These are phyloP conservation scores for Neomonachus schauinslandi DNA, from an alignment of 2,113 vertebrate species.

Conservation along the genomic window DNA sequence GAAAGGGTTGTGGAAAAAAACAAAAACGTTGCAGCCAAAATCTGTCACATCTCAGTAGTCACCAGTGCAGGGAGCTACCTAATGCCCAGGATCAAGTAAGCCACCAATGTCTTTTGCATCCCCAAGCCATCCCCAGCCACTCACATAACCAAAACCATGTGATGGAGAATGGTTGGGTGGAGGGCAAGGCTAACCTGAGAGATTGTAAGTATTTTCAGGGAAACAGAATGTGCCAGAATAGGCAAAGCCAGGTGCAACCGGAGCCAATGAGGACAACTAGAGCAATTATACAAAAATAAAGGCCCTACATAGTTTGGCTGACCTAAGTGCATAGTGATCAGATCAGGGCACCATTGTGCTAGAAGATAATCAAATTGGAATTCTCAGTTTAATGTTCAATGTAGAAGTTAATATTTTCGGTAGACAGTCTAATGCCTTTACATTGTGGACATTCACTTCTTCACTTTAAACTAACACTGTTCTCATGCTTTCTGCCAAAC, in stretches of 20 bases:
- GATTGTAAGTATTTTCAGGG: neutral
- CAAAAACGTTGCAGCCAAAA: neutral
- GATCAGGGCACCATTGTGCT: neutral
- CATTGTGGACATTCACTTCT: constrained; percentile 54
- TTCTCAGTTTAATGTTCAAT: neutral
- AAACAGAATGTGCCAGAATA: neutral
- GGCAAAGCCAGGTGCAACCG: neutral
- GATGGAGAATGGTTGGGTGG: neutral
- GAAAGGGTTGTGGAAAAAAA: neutral
- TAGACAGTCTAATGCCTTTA: neutral
- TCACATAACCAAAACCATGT: neutral
- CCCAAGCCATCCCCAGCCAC: neutral
- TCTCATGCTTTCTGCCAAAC: constrained; percentile 75
- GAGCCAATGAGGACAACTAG: neutral
- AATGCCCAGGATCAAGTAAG: neutral
- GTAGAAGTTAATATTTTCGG: constrained; percentile 26
- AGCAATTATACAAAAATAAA: neutral
- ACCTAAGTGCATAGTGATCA: neutral
- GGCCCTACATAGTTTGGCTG: neutral
- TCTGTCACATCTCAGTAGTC: neutral
- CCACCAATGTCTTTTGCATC: neutral
- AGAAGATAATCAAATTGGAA: constrained; percentile 24
- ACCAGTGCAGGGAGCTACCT: neutral
- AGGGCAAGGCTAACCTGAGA: neutral
- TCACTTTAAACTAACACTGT: constrained; percentile 79